phyloP scores from a whole-genome alignment of 2,888 invertebrate species.

The Elegia similella region DNA sequence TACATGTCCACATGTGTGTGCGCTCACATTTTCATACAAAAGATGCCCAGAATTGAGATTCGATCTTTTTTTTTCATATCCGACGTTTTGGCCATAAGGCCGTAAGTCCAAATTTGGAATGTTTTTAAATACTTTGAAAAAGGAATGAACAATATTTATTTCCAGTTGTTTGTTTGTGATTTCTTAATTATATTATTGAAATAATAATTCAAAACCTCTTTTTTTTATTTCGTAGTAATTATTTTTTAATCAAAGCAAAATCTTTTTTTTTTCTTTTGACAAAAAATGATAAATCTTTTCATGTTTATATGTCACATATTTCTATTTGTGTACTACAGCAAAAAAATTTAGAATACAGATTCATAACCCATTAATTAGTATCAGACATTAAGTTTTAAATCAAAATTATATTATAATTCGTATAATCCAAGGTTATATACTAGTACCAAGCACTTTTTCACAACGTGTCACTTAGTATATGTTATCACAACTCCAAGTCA shows the following conservation, averaged over 20 bases:
- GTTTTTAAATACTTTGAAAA: slow-evolving; percentile 30
- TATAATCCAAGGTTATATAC: background rate
- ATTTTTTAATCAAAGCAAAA: no score
- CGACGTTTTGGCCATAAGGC: slow-evolving; percentile 21
- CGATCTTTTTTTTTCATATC: slow-evolving; percentile 38
- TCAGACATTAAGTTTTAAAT: background rate
- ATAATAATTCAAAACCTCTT: no score
- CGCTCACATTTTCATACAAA: slow-evolving; percentile 23
- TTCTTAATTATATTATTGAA: no score
- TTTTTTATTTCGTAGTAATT: no score
- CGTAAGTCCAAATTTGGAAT: slow-evolving; percentile 45
- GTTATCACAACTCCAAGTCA: slow-evolving; percentile 19
- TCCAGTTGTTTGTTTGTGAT: no score
- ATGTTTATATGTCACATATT: background rate
- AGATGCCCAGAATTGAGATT: slow-evolving; percentile 47
- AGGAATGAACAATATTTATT: slow-evolving; percentile 21
- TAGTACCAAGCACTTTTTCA: slow-evolving; percentile 11
- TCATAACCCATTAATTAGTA: background rate
- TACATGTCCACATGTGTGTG: slow-evolving; percentile 39
- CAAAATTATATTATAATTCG: background rate
- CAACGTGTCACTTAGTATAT: slow-evolving; percentile 15
- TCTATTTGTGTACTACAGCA: background rate
- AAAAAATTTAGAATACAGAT: background rate
- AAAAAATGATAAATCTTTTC: no score
- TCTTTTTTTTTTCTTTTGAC: no score